Evolutionary conservation across 1,140 invertebrate species (phyloP).

Genomic region (Kradibia gibbosae): DNA sequence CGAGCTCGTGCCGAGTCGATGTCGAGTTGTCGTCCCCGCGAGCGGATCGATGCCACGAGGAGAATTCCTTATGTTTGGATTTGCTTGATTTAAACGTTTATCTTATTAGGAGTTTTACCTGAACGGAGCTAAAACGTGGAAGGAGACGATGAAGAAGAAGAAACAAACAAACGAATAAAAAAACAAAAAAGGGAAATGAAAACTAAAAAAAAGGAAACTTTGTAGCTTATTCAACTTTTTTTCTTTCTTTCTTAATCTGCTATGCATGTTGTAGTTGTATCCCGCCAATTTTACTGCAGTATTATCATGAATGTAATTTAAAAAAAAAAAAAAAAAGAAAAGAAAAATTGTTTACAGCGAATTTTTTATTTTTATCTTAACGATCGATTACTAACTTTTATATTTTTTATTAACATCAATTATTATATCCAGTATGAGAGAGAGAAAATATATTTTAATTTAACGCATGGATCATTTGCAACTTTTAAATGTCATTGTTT

Average conservation of each 20-base stretch:
- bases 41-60: constrained; percentile 13
- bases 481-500: neutral
- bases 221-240: constrained; percentile 18
- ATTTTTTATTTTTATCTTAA: constrained; percentile 17
- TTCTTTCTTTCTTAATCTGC: constrained; percentile 26
- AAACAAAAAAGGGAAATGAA: too few relatives aligned
- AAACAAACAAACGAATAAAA: too few relatives aligned
- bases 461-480: neutral
- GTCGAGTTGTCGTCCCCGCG: constrained; percentile 22
- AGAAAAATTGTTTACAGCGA: neutral
- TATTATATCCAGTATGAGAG: constrained; percentile 8
- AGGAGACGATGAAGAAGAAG: too few relatives aligned
- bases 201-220: constrained; percentile 12
- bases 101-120: constrained; percentile 7
- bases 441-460: neutral
- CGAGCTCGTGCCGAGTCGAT: too few relatives aligned
- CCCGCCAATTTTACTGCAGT: constrained; percentile 44
- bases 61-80: constrained; percentile 31
- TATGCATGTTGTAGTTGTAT: constrained; percentile 36
- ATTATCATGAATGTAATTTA: constrained; percentile 46
- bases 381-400: neutral
- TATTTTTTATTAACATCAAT: neutral
- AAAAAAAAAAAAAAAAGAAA: too few relatives aligned
- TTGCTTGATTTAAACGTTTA: constrained; percentile 36
- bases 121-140: too few relatives aligned